phyloP scores from a whole-genome alignment of 2,113 vertebrate species.

The Microtus montanus region DNA sequence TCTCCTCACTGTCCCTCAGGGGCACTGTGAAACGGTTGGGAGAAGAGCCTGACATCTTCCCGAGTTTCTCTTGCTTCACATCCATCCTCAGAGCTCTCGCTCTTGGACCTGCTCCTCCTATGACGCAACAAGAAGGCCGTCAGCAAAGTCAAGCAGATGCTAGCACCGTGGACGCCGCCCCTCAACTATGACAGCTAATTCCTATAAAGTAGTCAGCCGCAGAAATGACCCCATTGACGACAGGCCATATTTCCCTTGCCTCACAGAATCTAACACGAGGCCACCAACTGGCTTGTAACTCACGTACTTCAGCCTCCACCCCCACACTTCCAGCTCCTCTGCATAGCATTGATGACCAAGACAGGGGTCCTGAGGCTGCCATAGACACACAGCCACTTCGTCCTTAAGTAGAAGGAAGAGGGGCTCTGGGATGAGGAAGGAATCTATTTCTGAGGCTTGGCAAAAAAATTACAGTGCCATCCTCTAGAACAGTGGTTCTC shows the following conservation, averaged over 20 bases:
- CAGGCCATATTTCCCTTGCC: background rate
- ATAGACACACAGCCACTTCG: background rate
- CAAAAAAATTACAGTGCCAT: background rate
- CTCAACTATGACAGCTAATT: background rate
- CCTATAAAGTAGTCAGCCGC: background rate
- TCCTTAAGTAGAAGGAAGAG: background rate
- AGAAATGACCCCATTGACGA: background rate
- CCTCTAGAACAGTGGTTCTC: background rate
- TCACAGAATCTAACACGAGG: background rate
- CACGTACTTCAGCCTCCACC: background rate
- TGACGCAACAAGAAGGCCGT: background rate
- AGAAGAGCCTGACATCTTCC: no score
- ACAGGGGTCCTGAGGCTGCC: background rate
- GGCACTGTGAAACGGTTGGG: no score
- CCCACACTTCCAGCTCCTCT: background rate
- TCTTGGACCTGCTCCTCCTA: background rate
- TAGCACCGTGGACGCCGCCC: background rate
- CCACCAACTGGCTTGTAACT: background rate
- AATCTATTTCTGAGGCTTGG: background rate
- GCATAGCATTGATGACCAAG: background rate
- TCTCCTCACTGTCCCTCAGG: background rate
- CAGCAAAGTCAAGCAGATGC: background rate
- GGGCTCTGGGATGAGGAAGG: background rate
- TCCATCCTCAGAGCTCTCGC: fast-evolving
- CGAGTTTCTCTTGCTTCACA: background rate